Evolutionary conservation across 2,888 invertebrate species (phyloP).

Genomic region (Mesorhabditis belari): DNA sequence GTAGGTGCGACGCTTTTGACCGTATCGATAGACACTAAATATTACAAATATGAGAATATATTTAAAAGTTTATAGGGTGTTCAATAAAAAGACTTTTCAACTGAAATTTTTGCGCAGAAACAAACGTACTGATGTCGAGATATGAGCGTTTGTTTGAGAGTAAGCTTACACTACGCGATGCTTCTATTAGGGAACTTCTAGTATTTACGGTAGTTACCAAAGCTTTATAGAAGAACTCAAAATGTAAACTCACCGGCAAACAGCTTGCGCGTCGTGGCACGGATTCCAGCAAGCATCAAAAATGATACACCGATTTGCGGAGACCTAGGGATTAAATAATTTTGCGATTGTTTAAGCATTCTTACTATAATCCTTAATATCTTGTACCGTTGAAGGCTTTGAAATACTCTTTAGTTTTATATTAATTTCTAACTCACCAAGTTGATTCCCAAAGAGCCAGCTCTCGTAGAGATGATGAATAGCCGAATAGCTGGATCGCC

Average conservation of each 20-base stretch:
- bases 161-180: no score
- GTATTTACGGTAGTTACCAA: no score
- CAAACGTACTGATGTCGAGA: no score
- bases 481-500: conserved; percentile 75
- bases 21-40: conserved; percentile 62
- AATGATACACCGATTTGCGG: conserved; percentile 92
- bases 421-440: conserved; percentile 72
- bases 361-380: background rate
- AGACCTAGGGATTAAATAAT: conserved; percentile 28
- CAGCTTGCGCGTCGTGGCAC: conserved; percentile 75
- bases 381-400: background rate
- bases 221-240: background rate
- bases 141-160: no score
- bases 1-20: conserved; percentile 85
- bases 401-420: no score
- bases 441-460: conserved; percentile 71
- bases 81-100: no score
- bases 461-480: conserved; percentile 82
- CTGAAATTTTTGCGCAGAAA: no score
- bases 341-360: background rate
- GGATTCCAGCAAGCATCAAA: conserved; percentile 99
- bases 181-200: no score
- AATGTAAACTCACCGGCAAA: conserved; percentile 71
- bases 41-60: background rate
- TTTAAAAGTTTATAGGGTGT: background rate